Conservation (phyloP, 2,797 vertebrate genomes). For the Lagodon rhomboides region DNA sequence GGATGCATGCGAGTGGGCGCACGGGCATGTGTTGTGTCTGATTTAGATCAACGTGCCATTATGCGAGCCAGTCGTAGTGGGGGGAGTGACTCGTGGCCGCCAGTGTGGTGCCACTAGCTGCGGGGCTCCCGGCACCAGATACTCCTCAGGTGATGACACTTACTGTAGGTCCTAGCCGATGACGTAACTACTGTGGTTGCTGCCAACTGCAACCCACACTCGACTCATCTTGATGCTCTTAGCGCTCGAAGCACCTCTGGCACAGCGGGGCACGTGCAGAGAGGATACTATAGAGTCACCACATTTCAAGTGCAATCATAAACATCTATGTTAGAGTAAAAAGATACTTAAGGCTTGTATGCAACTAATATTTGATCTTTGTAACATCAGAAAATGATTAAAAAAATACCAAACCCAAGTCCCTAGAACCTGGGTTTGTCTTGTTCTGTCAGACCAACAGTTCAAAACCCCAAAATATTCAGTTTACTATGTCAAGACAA, state of each 20-base stretch:
- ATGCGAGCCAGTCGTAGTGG: slow-evolving; percentile 4
- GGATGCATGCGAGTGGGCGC: slow-evolving; percentile 8
- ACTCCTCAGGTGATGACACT: slow-evolving; percentile 47
- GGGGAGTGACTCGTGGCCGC: slow-evolving; percentile 18
- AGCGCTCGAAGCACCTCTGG: slow-evolving; percentile 14
- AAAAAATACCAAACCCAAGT: background rate
- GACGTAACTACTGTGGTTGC: slow-evolving; percentile 49
- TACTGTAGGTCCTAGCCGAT: slow-evolving; percentile 34
- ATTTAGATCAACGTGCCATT: slow-evolving; percentile 27
- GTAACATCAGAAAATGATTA: background rate
- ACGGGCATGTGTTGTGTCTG: slow-evolving; percentile 31
- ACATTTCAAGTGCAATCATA: slow-evolving; percentile 13
- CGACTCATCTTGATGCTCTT: slow-evolving; percentile 35
- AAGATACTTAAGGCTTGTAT: slow-evolving; percentile 1
- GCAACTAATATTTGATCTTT: background rate
- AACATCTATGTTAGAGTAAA: slow-evolving; percentile 5
- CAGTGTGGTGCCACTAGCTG: slow-evolving; percentile 15
- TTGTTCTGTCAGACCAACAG: background rate
- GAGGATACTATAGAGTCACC: slow-evolving; percentile 7
- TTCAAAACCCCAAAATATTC: background rate
- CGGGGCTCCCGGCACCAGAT: slow-evolving; percentile 25
- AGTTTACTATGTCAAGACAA: background rate
- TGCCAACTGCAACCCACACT: slow-evolving; percentile 48
- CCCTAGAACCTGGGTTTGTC: background rate
- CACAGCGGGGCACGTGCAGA: slow-evolving; percentile 30